Percentiles rank a stretch among this genome's conserved stretches.
Evolutionary conservation across 2,888 invertebrate species (phyloP).

Genomic region (Coleophora deauratella): DNA sequence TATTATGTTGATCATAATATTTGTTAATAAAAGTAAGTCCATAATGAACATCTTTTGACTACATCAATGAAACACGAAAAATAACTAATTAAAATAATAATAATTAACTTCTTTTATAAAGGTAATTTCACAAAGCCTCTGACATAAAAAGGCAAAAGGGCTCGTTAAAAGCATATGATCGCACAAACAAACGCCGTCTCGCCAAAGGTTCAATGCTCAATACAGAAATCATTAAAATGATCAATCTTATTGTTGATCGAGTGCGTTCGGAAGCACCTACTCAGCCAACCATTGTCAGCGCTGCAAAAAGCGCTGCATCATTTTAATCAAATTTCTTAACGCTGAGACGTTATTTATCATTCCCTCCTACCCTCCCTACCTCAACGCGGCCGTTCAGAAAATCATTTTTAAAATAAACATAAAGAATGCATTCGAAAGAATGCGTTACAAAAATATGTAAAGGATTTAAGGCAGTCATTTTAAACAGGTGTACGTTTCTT

Average conservation of each 20-base stretch:
- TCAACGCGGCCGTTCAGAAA: constrained; percentile 17
- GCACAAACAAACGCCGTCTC: constrained; percentile 5
- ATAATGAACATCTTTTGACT: too few species aligned
- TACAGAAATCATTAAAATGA: constrained; percentile 33
- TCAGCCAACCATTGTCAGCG: constrained; percentile 22
- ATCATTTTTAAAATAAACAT: constrained; percentile 45
- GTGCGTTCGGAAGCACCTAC: constrained; percentile 37
- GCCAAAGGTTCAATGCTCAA: constrained; percentile 25
- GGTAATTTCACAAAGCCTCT: too few species aligned
- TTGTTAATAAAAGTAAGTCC: too few species aligned
- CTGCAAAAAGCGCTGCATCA: constrained; percentile 38
- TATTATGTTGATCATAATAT: too few species aligned
- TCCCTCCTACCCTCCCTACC: constrained; percentile 20
- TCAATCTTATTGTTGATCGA: constrained; percentile 23
- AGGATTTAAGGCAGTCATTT: constrained; percentile 46
- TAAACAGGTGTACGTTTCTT: constrained; percentile 55
- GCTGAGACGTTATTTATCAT: constrained; percentile 38
- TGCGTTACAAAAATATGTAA: constrained; percentile 63
- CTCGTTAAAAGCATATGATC: not conserved
- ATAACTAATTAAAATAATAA: too few species aligned
- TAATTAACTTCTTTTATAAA: too few species aligned
- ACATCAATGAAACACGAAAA: too few species aligned
- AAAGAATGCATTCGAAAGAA: constrained; percentile 52
- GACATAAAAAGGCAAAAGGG: too few species aligned
- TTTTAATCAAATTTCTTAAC: constrained; percentile 49